Evolutionary conservation across 1,140 invertebrate species (phyloP).

Genomic region (Brachionus plicatilis): DNA sequence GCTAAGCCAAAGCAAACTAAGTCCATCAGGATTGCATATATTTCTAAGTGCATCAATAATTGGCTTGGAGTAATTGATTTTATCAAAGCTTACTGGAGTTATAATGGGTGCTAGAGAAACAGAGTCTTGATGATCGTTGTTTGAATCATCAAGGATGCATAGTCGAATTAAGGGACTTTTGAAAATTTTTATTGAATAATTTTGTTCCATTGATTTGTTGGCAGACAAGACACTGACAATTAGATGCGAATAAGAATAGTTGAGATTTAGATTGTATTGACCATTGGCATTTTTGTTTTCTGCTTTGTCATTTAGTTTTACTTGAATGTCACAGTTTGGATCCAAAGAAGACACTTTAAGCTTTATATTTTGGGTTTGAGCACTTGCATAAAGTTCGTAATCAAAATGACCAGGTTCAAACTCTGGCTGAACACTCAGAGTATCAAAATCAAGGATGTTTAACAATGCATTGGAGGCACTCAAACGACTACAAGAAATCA

Average conservation of each 20-base stretch:
- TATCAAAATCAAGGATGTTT: background rate
- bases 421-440: background rate
- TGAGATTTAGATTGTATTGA: background rate
- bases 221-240: background rate
- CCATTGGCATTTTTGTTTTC: background rate
- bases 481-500: background rate
- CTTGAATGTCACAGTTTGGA: background rate
- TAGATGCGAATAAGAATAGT: background rate
- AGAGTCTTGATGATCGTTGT: background rate
- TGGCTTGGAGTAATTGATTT: background rate
- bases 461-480: background rate
- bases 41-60: background rate
- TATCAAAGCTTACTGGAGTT: background rate
- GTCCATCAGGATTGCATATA: background rate
- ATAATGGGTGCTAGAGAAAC: background rate
- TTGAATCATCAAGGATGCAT: background rate
- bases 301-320: background rate
- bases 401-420: background rate
- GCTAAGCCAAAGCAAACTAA: background rate
- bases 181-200: background rate
- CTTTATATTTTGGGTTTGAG: background rate
- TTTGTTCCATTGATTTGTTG: background rate
- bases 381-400: background rate
- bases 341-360: background rate
- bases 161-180: background rate